Base-by-base conservation (phyloP, 2,888 invertebrate species). In the Quadroppia sp. region DNA sequence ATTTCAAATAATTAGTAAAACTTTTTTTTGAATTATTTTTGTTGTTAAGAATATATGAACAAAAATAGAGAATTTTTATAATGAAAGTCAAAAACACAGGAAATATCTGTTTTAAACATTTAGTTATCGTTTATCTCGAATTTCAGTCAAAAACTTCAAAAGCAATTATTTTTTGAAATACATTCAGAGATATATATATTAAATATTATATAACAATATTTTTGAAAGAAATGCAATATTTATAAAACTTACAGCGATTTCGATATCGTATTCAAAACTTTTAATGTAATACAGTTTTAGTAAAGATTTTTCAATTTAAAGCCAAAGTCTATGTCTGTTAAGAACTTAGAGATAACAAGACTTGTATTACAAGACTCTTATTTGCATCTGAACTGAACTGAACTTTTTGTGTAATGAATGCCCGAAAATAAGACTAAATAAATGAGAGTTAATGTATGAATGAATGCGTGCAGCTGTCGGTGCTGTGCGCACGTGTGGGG, bases 391-490 rank as follows among this genome's bases (percentile, higher is more conserved):
- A 50, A 50, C 50, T 50, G 20, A 50, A 50, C 50, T 36, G 20
- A 50, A 50, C 50, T 20, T 50, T 50, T 4, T 9, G 36, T 36
- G 25, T 25, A 56, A 30, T 56, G 28, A 56, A 30, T 56, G 56
- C 25, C 13, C 7, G 13, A 23, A 56, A 30, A 56, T 13, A 15
- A 56, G 56, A 56, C 11, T 48, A 15, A 9, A 48, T 48, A 15
- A 9, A 48, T 28, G 20, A 56, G 28, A 28, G 23, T 23, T 25
- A 28, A 23, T 56, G 56, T 23, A 23, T 56, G 56, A 28, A 56
- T 56, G 23, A 56, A 56, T 28, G 56, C 56, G 56, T 56, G 56
- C 56, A 56, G 56, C 56, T 56, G 56, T 28, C 56, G 2, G 56
- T 30, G 30, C 25, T 30, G 28, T 2, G 56, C 30, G 30, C 28